A percentile compares a stretch with the other conserved stretches of the same genome.
Evolutionary conservation across 2,797 vertebrate species (phyloP).

Genomic region (Chrysocyon brachyurus): DNA sequence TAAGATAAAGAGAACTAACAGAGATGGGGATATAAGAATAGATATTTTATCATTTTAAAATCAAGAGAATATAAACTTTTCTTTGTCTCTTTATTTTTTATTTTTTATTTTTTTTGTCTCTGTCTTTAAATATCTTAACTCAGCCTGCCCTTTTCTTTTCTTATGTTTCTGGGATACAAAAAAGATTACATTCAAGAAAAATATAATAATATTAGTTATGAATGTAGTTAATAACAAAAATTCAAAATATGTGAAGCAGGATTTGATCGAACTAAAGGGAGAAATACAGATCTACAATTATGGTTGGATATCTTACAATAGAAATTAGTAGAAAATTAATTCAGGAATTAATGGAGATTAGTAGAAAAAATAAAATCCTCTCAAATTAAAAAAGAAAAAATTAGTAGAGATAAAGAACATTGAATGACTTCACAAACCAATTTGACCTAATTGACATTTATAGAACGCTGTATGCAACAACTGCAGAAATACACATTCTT

Average conservation of each 20-base stretch:
- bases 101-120: neutral
- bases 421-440: neutral
- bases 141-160: neutral
- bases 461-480: neutral
- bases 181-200: neutral
- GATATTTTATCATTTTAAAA: conserved; percentile 17
- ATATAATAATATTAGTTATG: neutral
- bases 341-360: neutral
- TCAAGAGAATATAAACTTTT: neutral
- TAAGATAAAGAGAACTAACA: neutral
- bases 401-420: neutral
- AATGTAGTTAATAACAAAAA: neutral
- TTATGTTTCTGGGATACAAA: neutral
- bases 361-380: neutral
- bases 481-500: neutral
- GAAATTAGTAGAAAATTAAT: neutral
- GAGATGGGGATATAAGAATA: neutral
- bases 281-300: neutral
- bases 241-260: neutral
- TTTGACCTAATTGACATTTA: neutral
- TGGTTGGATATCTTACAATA: neutral
- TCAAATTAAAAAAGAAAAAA: neutral
- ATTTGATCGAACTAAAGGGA: neutral
- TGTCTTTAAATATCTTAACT: neutral
- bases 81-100: neutral